These are phyloP conservation scores for Tupaia tana DNA, from an alignment of 2,113 vertebrate genomes.

Conservation along the genomic window DNA sequence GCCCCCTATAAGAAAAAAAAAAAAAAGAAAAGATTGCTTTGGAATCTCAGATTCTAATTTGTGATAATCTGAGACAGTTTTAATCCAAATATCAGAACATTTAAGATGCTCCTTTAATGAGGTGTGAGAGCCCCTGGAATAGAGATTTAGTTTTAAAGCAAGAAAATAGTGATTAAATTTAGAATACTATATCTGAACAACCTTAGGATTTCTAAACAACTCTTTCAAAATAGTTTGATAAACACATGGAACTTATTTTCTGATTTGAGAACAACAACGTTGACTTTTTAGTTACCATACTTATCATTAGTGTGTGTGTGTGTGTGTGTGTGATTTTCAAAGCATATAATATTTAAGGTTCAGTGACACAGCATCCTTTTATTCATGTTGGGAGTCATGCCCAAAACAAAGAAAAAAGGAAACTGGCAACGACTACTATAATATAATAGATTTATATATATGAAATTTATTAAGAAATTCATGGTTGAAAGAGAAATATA, in stretches of 20 bases:
- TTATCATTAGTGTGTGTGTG: neutral
- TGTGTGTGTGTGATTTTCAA: neutral
- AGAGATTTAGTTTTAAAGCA: conserved; percentile 33
- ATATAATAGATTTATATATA: neutral
- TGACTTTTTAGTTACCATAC: conserved; percentile 1
- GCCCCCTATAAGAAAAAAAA: too few species aligned
- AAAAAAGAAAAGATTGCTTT: conserved; percentile 8
- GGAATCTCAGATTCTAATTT: conserved; percentile 66
- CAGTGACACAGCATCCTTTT: neutral
- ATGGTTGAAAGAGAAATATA: neutral
- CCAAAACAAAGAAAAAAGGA: conserved; percentile 5
- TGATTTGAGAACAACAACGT: conserved; percentile 23
- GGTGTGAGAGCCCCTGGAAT: conserved; percentile 2
- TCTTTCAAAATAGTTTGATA: conserved; percentile 53
- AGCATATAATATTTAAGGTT: conserved; percentile 29
- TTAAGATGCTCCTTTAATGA: conserved; percentile 58
- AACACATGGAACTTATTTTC: conserved; percentile 36
- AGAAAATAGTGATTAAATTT: conserved; percentile 54
- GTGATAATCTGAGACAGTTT: conserved; percentile 65
- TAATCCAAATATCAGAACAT: conserved; percentile 60
- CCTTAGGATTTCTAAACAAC: conserved; percentile 52
- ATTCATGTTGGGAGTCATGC: neutral
- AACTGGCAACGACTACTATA: neutral
- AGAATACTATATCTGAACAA: conserved; percentile 52
- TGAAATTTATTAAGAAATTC: conserved; percentile 31